Evolutionary conservation across 2,797 vertebrate species (phyloP).

Genomic region (Ptychadena robeensis): DNA sequence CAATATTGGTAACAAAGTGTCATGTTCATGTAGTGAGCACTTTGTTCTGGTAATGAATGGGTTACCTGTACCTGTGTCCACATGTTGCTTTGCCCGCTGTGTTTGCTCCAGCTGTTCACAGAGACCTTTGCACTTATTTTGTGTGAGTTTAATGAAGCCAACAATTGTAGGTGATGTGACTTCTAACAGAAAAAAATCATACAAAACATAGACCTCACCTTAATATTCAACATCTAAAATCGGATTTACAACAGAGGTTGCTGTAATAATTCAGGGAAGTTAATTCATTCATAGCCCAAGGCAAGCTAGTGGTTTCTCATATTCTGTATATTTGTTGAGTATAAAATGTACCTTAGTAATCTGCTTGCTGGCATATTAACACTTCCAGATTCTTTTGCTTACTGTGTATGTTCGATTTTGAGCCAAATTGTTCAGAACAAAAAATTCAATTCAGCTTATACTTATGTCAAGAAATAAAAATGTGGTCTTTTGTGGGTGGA

Average conservation of each 20-base stretch:
- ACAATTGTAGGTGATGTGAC: constrained; percentile 18
- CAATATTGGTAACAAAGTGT: no score
- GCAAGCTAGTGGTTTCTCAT: no score
- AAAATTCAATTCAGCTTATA: no score
- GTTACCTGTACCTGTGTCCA: constrained; percentile 39
- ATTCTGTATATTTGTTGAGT: no score
- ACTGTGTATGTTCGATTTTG: no score
- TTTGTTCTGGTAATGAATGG: neutral
- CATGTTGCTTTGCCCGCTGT: constrained; percentile 37
- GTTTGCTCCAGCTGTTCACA: constrained; percentile 57
- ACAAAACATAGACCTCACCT: neutral
- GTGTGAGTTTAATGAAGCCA: constrained; percentile 33
- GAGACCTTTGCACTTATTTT: constrained; percentile 61
- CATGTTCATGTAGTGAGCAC: neutral
- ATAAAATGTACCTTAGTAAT: no score
- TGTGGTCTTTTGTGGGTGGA: no score
- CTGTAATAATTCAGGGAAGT: neutral
- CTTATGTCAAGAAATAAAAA: no score
- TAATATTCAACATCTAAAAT: neutral
- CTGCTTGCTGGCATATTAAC: no score
- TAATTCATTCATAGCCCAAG: no score
- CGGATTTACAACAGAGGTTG: neutral
- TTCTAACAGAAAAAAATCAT: neutral
- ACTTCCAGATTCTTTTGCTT: no score
- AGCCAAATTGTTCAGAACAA: no score